Evolutionary conservation across 2,113 vertebrate genomes (phyloP).

Genomic region (Onychostruthus taczanowskii): DNA sequence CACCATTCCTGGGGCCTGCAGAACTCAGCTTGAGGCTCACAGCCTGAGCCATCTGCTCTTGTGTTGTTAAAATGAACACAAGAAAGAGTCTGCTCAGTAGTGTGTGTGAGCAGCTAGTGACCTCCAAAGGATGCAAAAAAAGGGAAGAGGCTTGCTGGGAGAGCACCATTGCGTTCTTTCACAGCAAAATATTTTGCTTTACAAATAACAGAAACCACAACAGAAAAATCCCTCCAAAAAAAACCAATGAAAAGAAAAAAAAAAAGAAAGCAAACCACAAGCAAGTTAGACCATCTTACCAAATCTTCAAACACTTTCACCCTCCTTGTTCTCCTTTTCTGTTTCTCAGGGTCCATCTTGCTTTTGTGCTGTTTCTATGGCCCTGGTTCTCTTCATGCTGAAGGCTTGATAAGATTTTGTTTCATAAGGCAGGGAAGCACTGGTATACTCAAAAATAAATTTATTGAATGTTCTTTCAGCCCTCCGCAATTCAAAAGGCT

Average conservation of each 20-base stretch:
- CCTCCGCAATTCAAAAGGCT: neutral
- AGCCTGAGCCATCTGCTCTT: neutral
- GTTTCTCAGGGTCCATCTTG: neutral
- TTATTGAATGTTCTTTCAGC: neutral
- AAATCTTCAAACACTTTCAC: neutral
- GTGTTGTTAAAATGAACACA: neutral
- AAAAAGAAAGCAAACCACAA: neutral
- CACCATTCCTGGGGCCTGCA: neutral
- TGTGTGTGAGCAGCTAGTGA: neutral
- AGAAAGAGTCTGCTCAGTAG: neutral
- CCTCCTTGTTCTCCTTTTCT: neutral
- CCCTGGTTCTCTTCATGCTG: neutral
- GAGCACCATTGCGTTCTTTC: neutral
- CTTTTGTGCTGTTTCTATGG: neutral
- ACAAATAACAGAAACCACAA: neutral
- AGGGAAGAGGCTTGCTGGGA: neutral
- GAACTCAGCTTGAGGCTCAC: neutral
- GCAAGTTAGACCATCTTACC: neutral
- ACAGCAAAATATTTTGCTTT: neutral
- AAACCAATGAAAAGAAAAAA: fast-evolving
- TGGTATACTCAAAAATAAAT: neutral
- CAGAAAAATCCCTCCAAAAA: neutral
- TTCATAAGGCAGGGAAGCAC: neutral
- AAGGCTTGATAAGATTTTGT: neutral
- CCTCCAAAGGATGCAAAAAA: neutral